Evolutionary conservation across 1,140 invertebrate species (phyloP).

Genomic region (Brachionus rubens): DNA sequence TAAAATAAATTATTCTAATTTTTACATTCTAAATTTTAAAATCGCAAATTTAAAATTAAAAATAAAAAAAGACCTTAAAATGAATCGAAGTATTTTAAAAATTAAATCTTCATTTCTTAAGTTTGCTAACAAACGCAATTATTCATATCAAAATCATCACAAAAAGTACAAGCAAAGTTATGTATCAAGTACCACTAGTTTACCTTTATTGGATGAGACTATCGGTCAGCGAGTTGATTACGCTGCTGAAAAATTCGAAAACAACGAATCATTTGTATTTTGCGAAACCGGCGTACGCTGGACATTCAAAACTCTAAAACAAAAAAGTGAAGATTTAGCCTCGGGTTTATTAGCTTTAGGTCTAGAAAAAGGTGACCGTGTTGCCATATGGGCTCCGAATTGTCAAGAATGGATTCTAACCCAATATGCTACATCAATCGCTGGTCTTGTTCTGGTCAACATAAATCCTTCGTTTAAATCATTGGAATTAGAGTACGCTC

Average conservation of each 20-base stretch:
- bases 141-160: not conserved
- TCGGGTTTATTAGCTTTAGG: conserved; percentile 74
- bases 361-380: conserved; percentile 72
- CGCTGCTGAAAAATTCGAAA: conserved; percentile 50
- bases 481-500: conserved; percentile 72
- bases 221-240: conserved; percentile 52
- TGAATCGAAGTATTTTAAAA: not conserved
- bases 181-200: not conserved
- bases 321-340: conserved; percentile 72
- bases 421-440: conserved; percentile 73
- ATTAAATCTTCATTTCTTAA: not conserved
- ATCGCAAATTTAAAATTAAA: not conserved
- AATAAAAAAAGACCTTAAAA: no score
- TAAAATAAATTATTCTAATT: conserved; percentile 18
- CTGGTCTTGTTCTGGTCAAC: conserved; percentile 76
- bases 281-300: conserved; percentile 49
- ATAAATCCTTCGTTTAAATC: conserved; percentile 79
- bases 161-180: conserved; percentile 11
- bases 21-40: not conserved
- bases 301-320: conserved; percentile 62
- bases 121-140: no score
- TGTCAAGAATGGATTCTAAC: conserved; percentile 75
- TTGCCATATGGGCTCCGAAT: conserved; percentile 87
- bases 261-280: conserved; percentile 54
- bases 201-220: not conserved